Conservation (phyloP, 92 coral and sea anemone genomes). For the Desmophyllum pertusum region DNA sequence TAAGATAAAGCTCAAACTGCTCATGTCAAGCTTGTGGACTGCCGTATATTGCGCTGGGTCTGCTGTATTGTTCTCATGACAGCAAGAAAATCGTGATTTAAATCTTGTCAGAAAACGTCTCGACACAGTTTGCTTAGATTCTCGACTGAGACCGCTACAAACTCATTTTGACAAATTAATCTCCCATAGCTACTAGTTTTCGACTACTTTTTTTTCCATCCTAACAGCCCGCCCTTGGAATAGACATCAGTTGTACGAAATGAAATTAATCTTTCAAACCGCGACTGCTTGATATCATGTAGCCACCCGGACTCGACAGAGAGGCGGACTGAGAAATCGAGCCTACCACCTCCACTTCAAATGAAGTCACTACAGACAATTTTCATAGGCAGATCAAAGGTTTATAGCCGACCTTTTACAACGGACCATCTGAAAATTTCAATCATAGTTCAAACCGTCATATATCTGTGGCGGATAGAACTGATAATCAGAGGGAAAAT, state of each 20-base stretch:
- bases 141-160: background rate
- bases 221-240: too few species aligned
- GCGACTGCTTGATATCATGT: too few species aligned
- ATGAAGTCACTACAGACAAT: background rate
- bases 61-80: slow-evolving; percentile 30
- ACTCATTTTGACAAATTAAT: background rate
- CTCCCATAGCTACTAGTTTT: background rate
- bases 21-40: too few species aligned
- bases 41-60: background rate
- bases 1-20: slow-evolving; percentile 35
- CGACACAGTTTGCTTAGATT: slow-evolving; percentile 29
- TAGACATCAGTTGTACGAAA: too few species aligned
- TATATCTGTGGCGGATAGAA: background rate
- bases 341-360: background rate
- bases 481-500: background rate
- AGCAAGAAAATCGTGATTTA: slow-evolving; percentile 15
- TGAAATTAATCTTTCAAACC: too few species aligned
- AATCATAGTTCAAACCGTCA: background rate
- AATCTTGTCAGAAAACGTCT: slow-evolving; percentile 29
- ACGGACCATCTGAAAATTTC: too few species aligned
- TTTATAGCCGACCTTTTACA: background rate
- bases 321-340: too few species aligned
- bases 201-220: too few species aligned
- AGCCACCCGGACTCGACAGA: too few species aligned
- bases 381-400: background rate